phyloP scores from a whole-genome alignment of 2,888 invertebrate genomes.

The Slavum lentiscoides region DNA sequence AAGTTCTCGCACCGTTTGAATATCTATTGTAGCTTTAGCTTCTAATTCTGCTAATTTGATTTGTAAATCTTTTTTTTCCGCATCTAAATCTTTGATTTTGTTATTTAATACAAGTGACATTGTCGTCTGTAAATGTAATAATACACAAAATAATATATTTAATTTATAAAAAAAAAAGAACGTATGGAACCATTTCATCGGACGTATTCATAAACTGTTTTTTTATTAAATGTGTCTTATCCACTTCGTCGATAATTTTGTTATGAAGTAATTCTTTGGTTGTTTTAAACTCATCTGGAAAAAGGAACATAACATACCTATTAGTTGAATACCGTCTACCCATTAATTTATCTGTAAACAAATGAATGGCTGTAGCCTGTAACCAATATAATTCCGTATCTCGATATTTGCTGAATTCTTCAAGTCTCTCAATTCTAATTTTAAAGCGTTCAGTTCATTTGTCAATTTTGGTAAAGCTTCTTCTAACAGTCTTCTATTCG shows the following conservation, averaged over 20 bases:
- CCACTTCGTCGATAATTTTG: constrained; percentile 5
- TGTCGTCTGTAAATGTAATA: constrained; percentile 9
- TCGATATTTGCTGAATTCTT: background rate
- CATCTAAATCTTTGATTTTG: background rate
- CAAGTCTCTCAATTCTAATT: background rate
- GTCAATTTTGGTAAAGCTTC: background rate
- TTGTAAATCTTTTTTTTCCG: constrained; percentile 21
- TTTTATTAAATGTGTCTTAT: constrained; percentile 2
- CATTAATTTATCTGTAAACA: background rate
- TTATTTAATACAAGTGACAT: background rate
- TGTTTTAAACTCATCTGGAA: constrained; percentile 5
- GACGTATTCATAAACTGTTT: constrained; percentile 6
- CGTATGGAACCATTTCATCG: constrained; percentile 16
- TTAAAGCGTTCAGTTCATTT: constrained; percentile 13
- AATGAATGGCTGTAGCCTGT: background rate
- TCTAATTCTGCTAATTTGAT: constrained; percentile 1
- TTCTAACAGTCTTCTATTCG: background rate
- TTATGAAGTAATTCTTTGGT: constrained; percentile 8
- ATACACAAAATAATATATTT: background rate
- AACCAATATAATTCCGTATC: constrained; percentile 15
- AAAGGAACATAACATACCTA: background rate
- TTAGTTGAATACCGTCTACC: background rate
- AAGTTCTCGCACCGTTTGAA: background rate
- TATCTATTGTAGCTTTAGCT: background rate
- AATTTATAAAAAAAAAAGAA: background rate